These are phyloP conservation scores for Synergus gifuensis DNA, from an alignment of 2,888 invertebrate genomes.

Conservation along the genomic window DNA sequence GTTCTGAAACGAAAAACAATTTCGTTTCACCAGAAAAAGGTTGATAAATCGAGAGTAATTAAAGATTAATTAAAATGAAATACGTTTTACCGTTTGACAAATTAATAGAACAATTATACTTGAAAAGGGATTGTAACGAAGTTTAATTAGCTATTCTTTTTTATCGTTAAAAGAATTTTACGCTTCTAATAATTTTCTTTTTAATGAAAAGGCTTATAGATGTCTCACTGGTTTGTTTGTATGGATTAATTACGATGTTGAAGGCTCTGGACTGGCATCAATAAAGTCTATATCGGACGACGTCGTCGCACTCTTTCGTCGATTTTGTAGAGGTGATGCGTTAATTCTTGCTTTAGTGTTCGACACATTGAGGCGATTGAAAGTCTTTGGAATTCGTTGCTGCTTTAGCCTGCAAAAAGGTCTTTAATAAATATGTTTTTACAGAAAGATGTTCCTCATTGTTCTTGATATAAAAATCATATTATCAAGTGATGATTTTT, in stretches of 20 bases:
- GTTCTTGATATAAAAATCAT: no score
- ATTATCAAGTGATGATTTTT: no score
- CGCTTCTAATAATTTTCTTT: not conserved
- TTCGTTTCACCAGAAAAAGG: no score
- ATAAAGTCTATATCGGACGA: conserved; percentile 71
- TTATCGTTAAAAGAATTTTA: not conserved
- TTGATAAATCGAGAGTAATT: no score
- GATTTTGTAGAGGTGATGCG: conserved; percentile 65
- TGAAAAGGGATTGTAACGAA: no score
- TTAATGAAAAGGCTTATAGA: not conserved
- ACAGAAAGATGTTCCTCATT: no score
- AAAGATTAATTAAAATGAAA: no score
- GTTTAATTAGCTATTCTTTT: no score
- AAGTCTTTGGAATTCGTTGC: conserved; percentile 53
- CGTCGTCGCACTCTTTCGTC: conserved; percentile 53
- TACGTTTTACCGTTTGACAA: no score
- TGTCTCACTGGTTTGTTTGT: not conserved
- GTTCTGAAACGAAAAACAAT: not conserved
- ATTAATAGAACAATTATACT: no score
- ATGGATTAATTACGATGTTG: conserved; percentile 66
- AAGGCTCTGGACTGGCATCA: conserved; percentile 73
- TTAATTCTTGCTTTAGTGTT: conserved; percentile 73
- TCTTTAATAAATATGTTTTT: no score
- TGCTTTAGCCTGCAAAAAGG: conserved; percentile 44
- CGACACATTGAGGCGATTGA: conserved; percentile 69